Conservation (phyloP, 2,888 invertebrate species). For the Tillus elongatus region DNA sequence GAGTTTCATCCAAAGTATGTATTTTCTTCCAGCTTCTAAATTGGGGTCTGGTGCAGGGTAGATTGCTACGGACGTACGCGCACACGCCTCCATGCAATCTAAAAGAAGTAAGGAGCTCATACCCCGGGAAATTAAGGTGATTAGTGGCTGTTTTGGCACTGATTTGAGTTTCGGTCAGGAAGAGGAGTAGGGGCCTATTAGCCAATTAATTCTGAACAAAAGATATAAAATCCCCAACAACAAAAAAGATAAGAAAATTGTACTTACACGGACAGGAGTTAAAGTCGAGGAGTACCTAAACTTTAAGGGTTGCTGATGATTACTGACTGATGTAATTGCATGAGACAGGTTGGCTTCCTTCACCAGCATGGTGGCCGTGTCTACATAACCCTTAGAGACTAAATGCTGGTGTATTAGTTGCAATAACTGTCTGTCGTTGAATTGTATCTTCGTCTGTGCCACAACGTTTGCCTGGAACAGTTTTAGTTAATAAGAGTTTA, state of each 20-base stretch:
- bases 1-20: too few species aligned
- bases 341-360: constrained; percentile 65
- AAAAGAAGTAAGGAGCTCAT: too few species aligned
- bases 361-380: constrained; percentile 64
- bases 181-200: too few species aligned
- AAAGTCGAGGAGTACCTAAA: constrained; percentile 44
- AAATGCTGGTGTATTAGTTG: constrained; percentile 88
- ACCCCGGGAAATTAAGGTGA: too few species aligned
- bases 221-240: too few species aligned
- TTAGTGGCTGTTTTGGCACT: too few species aligned
- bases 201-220: too few species aligned
- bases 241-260: constrained; percentile 7
- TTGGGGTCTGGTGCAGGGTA: too few species aligned
- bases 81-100: too few species aligned
- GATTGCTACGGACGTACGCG: too few species aligned
- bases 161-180: too few species aligned
- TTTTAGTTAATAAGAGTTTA: constrained; percentile 16
- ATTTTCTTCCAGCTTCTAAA: too few species aligned
- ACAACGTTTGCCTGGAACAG: constrained; percentile 77
- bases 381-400: constrained; percentile 60
- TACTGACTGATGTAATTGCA: constrained; percentile 41
- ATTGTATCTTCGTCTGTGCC: constrained; percentile 91
- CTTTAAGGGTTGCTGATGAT: constrained; percentile 37
- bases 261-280: constrained; percentile 43
- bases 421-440: constrained; percentile 86